phyloP scores from a whole-genome alignment of 1,140 invertebrate species.

The Neocloeon triangulifer region DNA sequence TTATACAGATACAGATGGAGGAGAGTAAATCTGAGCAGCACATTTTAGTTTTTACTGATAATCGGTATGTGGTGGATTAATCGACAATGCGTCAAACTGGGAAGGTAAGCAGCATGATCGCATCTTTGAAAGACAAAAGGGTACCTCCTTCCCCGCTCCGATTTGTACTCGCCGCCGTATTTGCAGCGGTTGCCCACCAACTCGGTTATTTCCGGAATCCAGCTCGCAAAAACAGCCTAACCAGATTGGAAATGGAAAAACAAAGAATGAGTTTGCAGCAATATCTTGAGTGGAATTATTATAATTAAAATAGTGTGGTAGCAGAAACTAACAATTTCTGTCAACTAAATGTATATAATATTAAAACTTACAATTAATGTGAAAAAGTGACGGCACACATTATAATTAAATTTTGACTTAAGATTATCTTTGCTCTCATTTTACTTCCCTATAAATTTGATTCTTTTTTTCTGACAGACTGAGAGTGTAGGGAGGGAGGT shows the following conservation, averaged over 20 bases:
- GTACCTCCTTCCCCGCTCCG: slow-evolving; percentile 94
- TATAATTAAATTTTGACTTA: too few species aligned
- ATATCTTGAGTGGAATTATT: neutral
- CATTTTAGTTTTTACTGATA: too few species aligned
- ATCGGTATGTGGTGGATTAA: too few species aligned
- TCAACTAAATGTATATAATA: too few species aligned
- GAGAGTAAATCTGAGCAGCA: too few species aligned
- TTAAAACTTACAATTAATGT: neutral
- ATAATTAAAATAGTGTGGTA: too few species aligned
- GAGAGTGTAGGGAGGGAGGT: too few species aligned
- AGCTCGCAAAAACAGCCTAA: slow-evolving; percentile 96
- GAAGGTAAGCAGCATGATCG: slow-evolving; percentile 7
- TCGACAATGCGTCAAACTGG: slow-evolving; percentile 6
- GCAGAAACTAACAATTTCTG: too few species aligned
- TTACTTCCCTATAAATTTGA: too few species aligned
- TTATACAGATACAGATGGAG: too few species aligned
- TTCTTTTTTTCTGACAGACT: neutral
- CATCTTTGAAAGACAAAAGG: slow-evolving; percentile 17
- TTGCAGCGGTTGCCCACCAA: slow-evolving; percentile 91
- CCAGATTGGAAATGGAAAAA: too few species aligned
- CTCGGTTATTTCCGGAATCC: slow-evolving; percentile 97
- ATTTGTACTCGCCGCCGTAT: slow-evolving; percentile 94
- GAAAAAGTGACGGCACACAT: slow-evolving; percentile 1
- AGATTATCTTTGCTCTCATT: too few species aligned
- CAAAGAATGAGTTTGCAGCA: neutral